Base-by-base conservation (phyloP, 2,888 invertebrate species). In the Diarsia brunnea region DNA sequence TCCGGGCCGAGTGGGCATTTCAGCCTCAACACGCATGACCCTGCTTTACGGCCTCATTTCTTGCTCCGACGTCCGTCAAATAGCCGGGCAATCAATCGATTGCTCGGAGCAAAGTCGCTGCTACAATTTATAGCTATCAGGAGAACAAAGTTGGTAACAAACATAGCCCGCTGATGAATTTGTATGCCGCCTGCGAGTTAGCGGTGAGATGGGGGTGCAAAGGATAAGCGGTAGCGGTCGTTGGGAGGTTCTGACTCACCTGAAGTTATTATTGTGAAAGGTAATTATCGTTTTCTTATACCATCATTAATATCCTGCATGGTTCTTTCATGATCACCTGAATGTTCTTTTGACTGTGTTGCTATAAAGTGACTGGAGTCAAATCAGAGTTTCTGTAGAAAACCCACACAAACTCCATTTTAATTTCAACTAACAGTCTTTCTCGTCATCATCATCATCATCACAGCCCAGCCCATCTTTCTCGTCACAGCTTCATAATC, bases 71-170 rank as follows among this genome's bases (percentile, higher is more conserved):
- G 70, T 82, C 69, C 78, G 80, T 86, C 84, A 84, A 84, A 78
- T 63, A 75, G 79, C 53, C 69, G 61, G 67, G 80, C 87, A 88
- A 87, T 87, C 87, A 82, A 76, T 82, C 80, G 87, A 88, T 87
- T 77, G 78, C 73, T 63, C 70, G 61, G 73, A 69, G 70, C 66
- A 80, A 67, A 77, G 78, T 79, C 73, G 73, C 84, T 79, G 70
- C 60, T 71, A 76, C 90, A 90, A 93, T 92, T 93, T 92, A 93
- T 92, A 88, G 91, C 90, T 90, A 92, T 91, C 92, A 88, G 78
- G 91, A 92, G 92, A 93, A 93, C 92, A 92, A 93, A 93, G 92
- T 94, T 94, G 90, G 87, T 90, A 90, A 91, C 93, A 93, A 93
- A 93, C 92, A 92, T 89, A 87, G 89, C 84, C 86, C 84, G 86